Conservation (phyloP, 2,113 vertebrate genomes). For the Plectropomus leopardus region DNA sequence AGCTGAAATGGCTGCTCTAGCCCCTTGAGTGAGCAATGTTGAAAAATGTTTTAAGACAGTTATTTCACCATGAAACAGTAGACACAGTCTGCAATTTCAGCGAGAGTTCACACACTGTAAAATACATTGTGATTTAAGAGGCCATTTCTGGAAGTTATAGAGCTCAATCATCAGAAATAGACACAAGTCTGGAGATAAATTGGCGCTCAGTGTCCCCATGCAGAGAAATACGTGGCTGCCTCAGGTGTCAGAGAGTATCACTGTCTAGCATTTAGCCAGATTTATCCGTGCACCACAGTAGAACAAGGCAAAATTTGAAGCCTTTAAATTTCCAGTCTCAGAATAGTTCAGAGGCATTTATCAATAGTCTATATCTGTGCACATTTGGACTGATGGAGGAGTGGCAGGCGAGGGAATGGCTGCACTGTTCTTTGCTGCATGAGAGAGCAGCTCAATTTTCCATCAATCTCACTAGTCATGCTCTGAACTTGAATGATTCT, state of each 20-base stretch:
- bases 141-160: slow-evolving; percentile 94
- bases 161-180: slow-evolving; percentile 94
- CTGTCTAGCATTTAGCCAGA: slow-evolving; percentile 92
- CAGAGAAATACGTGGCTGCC: slow-evolving; percentile 88
- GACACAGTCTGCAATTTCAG: slow-evolving; percentile 90
- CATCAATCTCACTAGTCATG: slow-evolving; percentile 90
- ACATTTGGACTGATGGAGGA: slow-evolving; percentile 91
- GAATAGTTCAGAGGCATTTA: slow-evolving; percentile 95
- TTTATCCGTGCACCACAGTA: slow-evolving; percentile 89
- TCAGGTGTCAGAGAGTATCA: slow-evolving; percentile 88
- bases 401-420: slow-evolving; percentile 86
- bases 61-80: slow-evolving; percentile 93
- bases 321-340: slow-evolving; percentile 88
- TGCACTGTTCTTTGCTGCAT: slow-evolving; percentile 87
- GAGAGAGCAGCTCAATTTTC: slow-evolving; percentile 88
- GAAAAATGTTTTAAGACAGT: slow-evolving; percentile 83
- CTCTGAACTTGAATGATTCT: slow-evolving; percentile 86
- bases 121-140: slow-evolving; percentile 96
- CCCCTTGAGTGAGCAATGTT: slow-evolving; percentile 50
- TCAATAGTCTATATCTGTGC: slow-evolving; percentile 92
- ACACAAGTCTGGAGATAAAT: slow-evolving; percentile 92
- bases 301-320: slow-evolving; percentile 90
- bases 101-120: slow-evolving; percentile 91
- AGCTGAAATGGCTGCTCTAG: slow-evolving; percentile 26
- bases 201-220: slow-evolving; percentile 82